Evolutionary conservation across 64 coral and sea anemone species (phyloP).

Genomic region (Montipora efflorescens): DNA sequence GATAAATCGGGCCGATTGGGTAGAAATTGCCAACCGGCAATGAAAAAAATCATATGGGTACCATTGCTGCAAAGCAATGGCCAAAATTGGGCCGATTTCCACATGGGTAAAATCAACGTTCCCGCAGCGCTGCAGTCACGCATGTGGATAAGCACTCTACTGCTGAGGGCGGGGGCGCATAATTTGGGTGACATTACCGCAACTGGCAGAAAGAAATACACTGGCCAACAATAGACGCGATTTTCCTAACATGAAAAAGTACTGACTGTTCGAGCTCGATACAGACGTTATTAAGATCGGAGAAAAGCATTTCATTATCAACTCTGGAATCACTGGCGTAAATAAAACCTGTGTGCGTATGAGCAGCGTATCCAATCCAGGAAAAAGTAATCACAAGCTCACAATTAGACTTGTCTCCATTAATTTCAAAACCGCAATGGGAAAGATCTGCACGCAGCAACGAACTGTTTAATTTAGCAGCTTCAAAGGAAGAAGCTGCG

Average conservation of each 20-base stretch:
- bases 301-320: background rate
- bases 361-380: background rate
- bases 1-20: too few relatives aligned
- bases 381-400: background rate
- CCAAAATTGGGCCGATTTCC: too few relatives aligned
- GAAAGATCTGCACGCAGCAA: background rate
- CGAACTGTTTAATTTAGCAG: background rate
- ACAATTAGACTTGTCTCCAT: background rate
- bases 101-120: too few relatives aligned
- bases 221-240: conserved; percentile 8
- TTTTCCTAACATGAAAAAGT: background rate
- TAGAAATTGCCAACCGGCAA: too few relatives aligned
- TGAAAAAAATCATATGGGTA: too few relatives aligned
- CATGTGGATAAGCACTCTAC: too few relatives aligned
- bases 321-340: background rate
- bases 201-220: conserved; percentile 33
- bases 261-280: background rate
- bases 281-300: background rate
- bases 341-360: background rate
- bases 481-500: background rate
- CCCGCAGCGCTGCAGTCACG: too few relatives aligned
- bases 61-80: too few relatives aligned
- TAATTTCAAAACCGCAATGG: background rate
- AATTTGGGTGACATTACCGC: conserved; percentile 32
- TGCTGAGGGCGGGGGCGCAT: background rate